These are phyloP conservation scores for Hirundo rustica DNA, from an alignment of 2,797 vertebrate genomes.

Conservation along the genomic window DNA sequence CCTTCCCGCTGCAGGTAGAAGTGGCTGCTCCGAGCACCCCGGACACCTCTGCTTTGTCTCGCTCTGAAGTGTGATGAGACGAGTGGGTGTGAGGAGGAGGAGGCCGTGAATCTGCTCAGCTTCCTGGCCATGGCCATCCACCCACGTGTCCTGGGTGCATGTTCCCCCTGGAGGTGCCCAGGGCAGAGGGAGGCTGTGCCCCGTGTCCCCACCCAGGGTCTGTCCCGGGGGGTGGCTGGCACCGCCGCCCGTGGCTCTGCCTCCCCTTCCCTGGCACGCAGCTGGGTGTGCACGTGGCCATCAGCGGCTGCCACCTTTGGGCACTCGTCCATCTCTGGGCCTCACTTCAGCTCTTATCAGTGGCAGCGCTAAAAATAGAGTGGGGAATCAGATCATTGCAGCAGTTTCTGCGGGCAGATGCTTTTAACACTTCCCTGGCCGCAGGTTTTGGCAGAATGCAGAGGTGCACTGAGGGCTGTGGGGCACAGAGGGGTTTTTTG, in stretches of 20 bases:
- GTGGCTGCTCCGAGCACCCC: neutral
- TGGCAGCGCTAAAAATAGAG: conserved; percentile 22
- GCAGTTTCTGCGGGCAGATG: neutral
- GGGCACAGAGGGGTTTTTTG: neutral
- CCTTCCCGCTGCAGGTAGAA: neutral
- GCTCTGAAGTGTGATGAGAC: neutral
- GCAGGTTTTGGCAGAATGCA: neutral
- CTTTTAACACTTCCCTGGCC: neutral
- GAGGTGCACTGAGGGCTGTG: neutral
- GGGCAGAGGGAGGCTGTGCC: neutral
- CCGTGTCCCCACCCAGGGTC: neutral
- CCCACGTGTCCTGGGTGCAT: neutral
- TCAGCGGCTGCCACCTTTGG: neutral
- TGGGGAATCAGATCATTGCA: neutral
- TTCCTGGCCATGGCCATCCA: neutral
- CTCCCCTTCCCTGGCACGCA: neutral
- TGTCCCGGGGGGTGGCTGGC: fast-evolving
- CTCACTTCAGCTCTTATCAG: neutral
- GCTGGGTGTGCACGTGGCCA: neutral
- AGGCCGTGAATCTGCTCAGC: fast-evolving
- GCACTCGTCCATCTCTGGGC: neutral
- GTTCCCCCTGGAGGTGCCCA: fast-evolving
- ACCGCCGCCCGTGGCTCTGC: fast-evolving
- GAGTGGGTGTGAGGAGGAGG: neutral
- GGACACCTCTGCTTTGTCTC: neutral